These are phyloP conservation scores for Crocallis elinguaria DNA, from an alignment of 2,888 invertebrate species.

Conservation along the genomic window DNA sequence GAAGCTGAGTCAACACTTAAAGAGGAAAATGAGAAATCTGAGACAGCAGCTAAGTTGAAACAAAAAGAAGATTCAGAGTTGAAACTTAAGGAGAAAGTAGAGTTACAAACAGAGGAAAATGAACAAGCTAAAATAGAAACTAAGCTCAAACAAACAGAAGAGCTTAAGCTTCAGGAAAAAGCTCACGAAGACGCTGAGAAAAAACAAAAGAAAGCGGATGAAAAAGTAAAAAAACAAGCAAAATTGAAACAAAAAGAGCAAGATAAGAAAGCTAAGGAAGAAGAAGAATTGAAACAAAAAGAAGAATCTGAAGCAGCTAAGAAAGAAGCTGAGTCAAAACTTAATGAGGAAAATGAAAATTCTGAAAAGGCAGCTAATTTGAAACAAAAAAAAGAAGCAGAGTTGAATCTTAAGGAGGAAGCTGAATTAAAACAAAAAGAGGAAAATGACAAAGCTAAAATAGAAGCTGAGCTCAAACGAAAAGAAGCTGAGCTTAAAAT, in stretches of 20 bases:
- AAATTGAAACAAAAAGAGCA: constrained; percentile 29
- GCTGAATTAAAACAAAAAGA: constrained; percentile 11
- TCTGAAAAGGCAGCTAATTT: not conserved
- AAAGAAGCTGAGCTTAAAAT: constrained; percentile 22
- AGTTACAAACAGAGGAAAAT: constrained; percentile 7
- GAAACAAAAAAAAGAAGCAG: not conserved
- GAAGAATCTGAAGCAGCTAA: constrained; percentile 20
- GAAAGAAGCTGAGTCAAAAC: constrained; percentile 15
- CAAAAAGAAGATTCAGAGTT: not conserved
- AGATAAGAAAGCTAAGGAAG: constrained; percentile 22
- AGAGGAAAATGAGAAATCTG: not conserved
- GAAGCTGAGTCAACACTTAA: constrained; percentile 16
- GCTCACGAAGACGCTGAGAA: not conserved
- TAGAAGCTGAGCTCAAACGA: not conserved
- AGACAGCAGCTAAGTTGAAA: not conserved
- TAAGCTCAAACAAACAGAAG: not conserved
- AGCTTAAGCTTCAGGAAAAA: too few relatives aligned
- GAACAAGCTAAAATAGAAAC: constrained; percentile 9
- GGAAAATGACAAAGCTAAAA: constrained; percentile 1
- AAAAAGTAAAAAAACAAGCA: not conserved
- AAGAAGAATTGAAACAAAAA: constrained; percentile 7
- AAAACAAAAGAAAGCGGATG: not conserved
- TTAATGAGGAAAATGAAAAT: constrained; percentile 19
- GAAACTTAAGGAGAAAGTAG: constrained; percentile 17
- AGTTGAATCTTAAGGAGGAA: constrained; percentile 3